phyloP scores from a whole-genome alignment of 30 jellyfish, hydroid and myxozoan species.

The Catostylus mosaicus region DNA sequence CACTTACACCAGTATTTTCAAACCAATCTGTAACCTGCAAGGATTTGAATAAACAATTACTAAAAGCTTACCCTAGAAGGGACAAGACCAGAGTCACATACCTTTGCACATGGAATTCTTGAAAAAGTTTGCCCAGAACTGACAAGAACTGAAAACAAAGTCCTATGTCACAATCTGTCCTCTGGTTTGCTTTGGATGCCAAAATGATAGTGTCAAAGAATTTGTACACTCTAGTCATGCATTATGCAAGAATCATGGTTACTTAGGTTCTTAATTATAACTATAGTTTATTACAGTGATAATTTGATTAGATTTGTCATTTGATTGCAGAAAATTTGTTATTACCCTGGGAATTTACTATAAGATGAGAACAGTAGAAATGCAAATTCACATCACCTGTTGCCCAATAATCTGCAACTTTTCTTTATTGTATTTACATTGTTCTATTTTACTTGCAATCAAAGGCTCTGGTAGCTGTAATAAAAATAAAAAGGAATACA shows the following conservation, averaged over 20 bases:
- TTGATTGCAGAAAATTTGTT: too few relatives aligned
- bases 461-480: constrained; percentile 28
- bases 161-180: too few relatives aligned
- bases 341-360: too few relatives aligned
- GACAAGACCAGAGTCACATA: neutral
- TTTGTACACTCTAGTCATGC: too few relatives aligned
- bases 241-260: too few relatives aligned
- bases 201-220: too few relatives aligned
- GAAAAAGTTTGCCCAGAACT: neutral
- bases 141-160: too few relatives aligned
- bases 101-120: neutral
- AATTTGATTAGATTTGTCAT: too few relatives aligned
- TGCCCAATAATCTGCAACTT: neutral
- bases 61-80: neutral
- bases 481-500: neutral
- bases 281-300: too few relatives aligned
- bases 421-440: constrained; percentile 25
- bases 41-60: neutral
- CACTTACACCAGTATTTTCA: constrained; percentile 54
- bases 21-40: constrained; percentile 53
- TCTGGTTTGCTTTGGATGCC: too few relatives aligned
- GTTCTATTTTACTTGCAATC: constrained; percentile 25
- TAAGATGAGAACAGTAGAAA: neutral
- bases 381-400: constrained; percentile 3
- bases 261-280: too few relatives aligned